Conservation (phyloP, 2,797 vertebrate species). For the Propithecus deckenii region DNA sequence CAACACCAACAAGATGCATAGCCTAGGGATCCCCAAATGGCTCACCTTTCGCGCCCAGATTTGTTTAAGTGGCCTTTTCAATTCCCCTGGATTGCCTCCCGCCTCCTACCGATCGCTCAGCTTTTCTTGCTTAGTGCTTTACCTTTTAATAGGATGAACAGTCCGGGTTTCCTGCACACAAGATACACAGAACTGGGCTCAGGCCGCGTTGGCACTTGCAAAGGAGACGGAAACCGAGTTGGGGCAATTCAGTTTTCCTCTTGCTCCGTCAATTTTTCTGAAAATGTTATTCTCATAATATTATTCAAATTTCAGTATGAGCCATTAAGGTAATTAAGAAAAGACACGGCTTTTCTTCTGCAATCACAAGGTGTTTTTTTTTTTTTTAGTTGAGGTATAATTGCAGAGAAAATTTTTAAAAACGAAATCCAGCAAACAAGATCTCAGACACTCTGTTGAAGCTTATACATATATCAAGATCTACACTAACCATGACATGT, state of each 20-base stretch:
- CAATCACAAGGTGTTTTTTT: neutral
- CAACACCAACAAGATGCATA: slow-evolving; percentile 47
- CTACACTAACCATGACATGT: neutral
- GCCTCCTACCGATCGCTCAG: neutral
- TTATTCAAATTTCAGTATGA: neutral
- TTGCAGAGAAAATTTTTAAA: neutral
- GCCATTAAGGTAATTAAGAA: neutral
- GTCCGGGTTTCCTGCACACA: neutral
- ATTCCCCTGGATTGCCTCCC: neutral
- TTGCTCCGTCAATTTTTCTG: neutral
- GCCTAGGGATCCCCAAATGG: neutral
- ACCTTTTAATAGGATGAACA: neutral
- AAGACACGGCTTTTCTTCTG: neutral
- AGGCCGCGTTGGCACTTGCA: accelerated
- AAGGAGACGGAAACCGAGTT: neutral
- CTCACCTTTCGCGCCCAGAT: neutral
- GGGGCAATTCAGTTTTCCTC: neutral
- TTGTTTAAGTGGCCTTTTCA: neutral
- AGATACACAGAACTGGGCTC: neutral
- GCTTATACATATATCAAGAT: neutral
- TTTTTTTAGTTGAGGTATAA: neutral
- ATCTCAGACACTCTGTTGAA: neutral
- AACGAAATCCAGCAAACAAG: neutral
- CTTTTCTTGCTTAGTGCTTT: neutral
- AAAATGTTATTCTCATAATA: neutral